These are phyloP conservation scores for Hypomecis punctinalis DNA, from an alignment of 2,888 invertebrate species.

Conservation along the genomic window DNA sequence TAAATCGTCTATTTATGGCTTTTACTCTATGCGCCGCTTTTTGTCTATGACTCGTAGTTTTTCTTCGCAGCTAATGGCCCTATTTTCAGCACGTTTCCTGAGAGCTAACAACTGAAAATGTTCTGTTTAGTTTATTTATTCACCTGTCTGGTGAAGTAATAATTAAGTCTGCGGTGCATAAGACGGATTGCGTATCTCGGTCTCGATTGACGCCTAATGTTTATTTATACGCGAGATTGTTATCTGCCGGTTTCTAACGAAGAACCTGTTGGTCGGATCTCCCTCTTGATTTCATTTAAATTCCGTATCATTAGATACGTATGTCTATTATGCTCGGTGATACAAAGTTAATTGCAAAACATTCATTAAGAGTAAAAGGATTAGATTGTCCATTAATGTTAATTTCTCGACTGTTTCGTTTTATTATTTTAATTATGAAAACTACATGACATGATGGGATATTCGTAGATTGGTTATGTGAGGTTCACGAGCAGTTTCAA, in stretches of 20 bases:
- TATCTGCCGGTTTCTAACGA: constrained; percentile 37
- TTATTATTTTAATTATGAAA: constrained; percentile 1
- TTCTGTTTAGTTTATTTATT: not conserved
- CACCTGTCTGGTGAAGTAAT: constrained; percentile 16
- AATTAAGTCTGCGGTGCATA: constrained; percentile 16
- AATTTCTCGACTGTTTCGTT: constrained; percentile 4
- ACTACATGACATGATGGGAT: not conserved
- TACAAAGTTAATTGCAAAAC: constrained; percentile 33
- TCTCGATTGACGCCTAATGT: constrained; percentile 26
- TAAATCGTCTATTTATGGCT: constrained; percentile 40
- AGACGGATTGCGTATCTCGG: constrained; percentile 34
- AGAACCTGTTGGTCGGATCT: constrained; percentile 49
- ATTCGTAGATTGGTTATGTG: not conserved
- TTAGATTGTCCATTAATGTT: not conserved
- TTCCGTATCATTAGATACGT: constrained; percentile 47
- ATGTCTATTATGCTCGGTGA: constrained; percentile 40
- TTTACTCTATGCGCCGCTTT: constrained; percentile 25
- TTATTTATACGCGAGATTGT: constrained; percentile 33
- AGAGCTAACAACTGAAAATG: not conserved
- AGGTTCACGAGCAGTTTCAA: not conserved
- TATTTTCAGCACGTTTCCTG: constrained; percentile 17
- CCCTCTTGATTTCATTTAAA: constrained; percentile 59
- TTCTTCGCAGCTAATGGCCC: constrained; percentile 13
- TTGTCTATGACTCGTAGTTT: constrained; percentile 17
- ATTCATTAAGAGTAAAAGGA: constrained; percentile 11